Conservation (phyloP, 2,113 vertebrate genomes). For the Lucifuga dentata region DNA sequence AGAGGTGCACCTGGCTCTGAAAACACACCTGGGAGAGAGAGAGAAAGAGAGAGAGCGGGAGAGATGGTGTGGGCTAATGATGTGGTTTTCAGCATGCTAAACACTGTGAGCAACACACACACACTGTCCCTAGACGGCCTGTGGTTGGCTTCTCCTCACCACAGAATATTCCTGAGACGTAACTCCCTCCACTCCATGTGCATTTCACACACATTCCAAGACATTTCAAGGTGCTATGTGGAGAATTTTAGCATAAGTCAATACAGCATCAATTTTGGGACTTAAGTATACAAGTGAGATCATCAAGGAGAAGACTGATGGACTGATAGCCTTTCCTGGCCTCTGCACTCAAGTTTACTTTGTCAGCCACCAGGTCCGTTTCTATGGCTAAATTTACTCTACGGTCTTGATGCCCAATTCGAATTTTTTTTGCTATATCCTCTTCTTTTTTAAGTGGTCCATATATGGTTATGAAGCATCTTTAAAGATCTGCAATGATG, state of each 20-base stretch:
- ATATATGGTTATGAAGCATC: too few relatives aligned
- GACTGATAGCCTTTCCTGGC: neutral
- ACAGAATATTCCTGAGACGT: conserved; percentile 22
- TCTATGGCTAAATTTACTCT: neutral
- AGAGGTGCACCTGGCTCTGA: conserved; percentile 61
- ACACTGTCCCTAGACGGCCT: conserved; percentile 18
- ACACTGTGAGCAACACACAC: conserved; percentile 15
- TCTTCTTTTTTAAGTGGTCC: too few relatives aligned
- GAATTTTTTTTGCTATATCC: too few relatives aligned
- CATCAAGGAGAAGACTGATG: neutral
- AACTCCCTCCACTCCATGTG: neutral
- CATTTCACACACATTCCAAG: conserved; percentile 4
- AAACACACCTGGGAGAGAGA: conserved; percentile 48
- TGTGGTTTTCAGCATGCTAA: conserved; percentile 48
- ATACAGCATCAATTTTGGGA: neutral
- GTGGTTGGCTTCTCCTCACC: conserved; percentile 26
- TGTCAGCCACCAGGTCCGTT: neutral
- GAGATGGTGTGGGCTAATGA: conserved; percentile 34
- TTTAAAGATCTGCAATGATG: too few relatives aligned
- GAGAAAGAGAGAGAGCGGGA: conserved; percentile 6
- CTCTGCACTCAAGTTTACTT: neutral
- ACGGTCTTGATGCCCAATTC: too few relatives aligned
- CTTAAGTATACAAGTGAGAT: neutral
- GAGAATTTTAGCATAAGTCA: neutral
- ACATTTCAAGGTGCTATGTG: neutral